A percentile compares a stretch with the other conserved stretches of the same genome.
phyloP scores from a whole-genome alignment of 2,888 invertebrate genomes.

The Sphaerophoria taeniata region DNA sequence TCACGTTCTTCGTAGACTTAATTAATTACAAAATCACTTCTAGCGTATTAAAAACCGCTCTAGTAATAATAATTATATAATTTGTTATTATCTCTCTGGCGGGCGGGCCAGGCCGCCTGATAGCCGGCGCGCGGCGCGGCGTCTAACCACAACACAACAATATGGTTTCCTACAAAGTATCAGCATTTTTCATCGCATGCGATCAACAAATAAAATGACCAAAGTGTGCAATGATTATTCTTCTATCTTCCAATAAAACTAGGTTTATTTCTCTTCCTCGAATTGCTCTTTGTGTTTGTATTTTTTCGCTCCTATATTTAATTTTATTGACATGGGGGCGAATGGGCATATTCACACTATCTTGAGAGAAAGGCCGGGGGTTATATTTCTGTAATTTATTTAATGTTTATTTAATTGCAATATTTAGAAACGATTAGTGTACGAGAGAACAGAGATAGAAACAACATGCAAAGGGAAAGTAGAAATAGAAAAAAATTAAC shows the following conservation, averaged over 20 bases:
- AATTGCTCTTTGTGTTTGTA: not conserved
- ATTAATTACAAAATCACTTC: slow-evolving; percentile 69
- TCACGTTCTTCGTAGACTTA: slow-evolving; percentile 21
- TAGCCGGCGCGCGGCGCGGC: not conserved
- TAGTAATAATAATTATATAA: slow-evolving; percentile 69
- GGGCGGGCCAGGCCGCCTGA: not conserved
- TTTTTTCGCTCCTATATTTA: not conserved
- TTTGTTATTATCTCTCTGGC: slow-evolving; percentile 48
- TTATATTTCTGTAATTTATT: slow-evolving; percentile 28
- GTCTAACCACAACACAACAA: slow-evolving; percentile 45
- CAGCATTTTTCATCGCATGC: slow-evolving; percentile 29
- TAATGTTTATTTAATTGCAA: slow-evolving; percentile 59
- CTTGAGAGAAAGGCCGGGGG: slow-evolving; percentile 31
- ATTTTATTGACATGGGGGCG: slow-evolving; percentile 48
- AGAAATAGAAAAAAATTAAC: not conserved
- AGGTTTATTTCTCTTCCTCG: not conserved
- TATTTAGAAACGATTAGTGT: slow-evolving; percentile 61
- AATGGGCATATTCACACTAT: slow-evolving; percentile 54
- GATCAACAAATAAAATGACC: slow-evolving; percentile 47
- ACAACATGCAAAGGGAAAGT: slow-evolving; percentile 53
- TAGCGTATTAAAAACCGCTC: slow-evolving; percentile 62
- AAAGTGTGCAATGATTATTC: slow-evolving; percentile 56
- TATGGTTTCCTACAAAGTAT: slow-evolving; percentile 20
- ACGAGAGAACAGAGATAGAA: slow-evolving; percentile 29
- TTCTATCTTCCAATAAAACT: slow-evolving; percentile 39